Evolutionary conservation across 2,113 vertebrate genomes (phyloP).

Genomic region (Microcebus tavaratra): DNA sequence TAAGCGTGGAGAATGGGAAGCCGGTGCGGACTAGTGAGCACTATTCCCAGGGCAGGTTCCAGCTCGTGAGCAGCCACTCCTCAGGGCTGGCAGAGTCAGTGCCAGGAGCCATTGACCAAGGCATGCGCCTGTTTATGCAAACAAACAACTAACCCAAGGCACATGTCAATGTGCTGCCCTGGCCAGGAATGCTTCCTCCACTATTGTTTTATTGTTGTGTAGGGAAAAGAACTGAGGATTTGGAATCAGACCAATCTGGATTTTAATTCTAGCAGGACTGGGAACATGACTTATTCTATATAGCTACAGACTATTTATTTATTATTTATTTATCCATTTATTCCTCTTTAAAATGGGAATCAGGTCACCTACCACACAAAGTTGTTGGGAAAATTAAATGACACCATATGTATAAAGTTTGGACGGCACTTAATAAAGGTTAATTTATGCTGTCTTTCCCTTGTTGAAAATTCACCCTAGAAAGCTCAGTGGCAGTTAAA

Average conservation of each 20-base stretch:
- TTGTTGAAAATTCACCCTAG: neutral
- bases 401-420: neutral
- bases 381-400: neutral
- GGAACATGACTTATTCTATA: neutral
- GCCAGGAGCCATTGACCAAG: neutral
- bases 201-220: neutral
- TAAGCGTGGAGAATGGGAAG: neutral
- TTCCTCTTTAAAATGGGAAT: neutral
- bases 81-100: accelerated
- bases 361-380: neutral
- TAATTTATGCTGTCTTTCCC: neutral
- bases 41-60: neutral
- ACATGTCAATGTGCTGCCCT: neutral
- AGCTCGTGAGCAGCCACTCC: neutral
- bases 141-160: neutral
- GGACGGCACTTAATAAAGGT: neutral
- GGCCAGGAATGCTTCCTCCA: neutral
- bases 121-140: neutral
- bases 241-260: neutral
- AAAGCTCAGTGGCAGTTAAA: neutral
- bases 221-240: neutral
- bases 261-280: neutral
- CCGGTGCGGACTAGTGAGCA: neutral
- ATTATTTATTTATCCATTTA: no score
- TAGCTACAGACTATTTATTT: neutral